Percentiles rank a stretch among this genome's conserved stretches.
Evolutionary conservation across 2,113 vertebrate genomes (phyloP).

Genomic region (Zingel zingel): DNA sequence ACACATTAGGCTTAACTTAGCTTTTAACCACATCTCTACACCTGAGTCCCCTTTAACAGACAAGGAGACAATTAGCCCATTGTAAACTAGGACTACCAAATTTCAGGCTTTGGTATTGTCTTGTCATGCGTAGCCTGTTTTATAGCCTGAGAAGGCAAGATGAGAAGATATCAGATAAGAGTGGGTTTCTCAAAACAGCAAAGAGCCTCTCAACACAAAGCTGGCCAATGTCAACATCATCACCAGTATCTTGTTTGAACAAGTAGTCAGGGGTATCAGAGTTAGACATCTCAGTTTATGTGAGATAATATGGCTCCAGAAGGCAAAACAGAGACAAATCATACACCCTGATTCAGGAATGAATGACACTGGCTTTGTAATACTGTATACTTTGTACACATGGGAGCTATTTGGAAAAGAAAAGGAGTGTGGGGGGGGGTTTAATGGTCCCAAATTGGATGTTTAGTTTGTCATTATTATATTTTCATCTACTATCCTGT

Average conservation of each 20-base stretch:
- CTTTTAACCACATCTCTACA: slow-evolving; percentile 41
- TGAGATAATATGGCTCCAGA: slow-evolving; percentile 44
- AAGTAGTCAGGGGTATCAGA: slow-evolving; percentile 49
- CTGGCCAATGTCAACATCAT: slow-evolving; percentile 55
- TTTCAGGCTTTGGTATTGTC: slow-evolving; percentile 44
- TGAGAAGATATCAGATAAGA: slow-evolving; percentile 61
- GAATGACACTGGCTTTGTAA: slow-evolving; percentile 44
- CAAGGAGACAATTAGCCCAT: slow-evolving; percentile 58
- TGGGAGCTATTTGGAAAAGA: slow-evolving; percentile 22
- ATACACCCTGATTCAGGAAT: slow-evolving; percentile 35
- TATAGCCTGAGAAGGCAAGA: slow-evolving; percentile 57
- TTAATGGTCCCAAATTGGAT: slow-evolving; percentile 18
- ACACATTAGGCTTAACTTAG: slow-evolving; percentile 55
- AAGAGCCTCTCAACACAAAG: slow-evolving; percentile 63
- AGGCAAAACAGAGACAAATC: slow-evolving; percentile 44
- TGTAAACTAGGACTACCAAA: slow-evolving; percentile 62
- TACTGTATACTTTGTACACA: slow-evolving; percentile 49
- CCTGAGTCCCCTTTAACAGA: slow-evolving; percentile 46
- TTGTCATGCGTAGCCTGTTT: slow-evolving; percentile 39
- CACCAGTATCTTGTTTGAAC: slow-evolving; percentile 70
- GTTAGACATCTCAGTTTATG: slow-evolving; percentile 66
- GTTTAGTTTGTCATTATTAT: slow-evolving; percentile 36
- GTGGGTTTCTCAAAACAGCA: slow-evolving; percentile 55
- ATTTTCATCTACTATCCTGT: slow-evolving; percentile 4
- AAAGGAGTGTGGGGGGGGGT: not conserved